Evolutionary conservation across 2,888 invertebrate species (phyloP).

Genomic region (Schizotus pectinicornis): DNA sequence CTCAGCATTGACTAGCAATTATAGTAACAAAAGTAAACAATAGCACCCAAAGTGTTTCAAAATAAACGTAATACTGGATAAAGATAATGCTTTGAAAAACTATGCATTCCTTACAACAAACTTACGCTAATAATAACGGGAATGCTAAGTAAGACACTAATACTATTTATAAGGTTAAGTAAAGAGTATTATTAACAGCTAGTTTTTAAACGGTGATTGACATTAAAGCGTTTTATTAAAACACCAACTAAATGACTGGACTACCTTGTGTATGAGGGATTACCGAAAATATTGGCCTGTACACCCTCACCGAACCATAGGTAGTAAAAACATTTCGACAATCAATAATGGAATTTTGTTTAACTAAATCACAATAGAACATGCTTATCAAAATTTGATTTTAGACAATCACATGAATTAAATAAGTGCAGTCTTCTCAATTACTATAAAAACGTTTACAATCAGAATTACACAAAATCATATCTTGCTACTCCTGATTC

Average conservation of each 20-base stretch:
- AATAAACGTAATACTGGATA: too few relatives aligned
- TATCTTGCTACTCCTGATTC: constrained; percentile 34
- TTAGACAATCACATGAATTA: background rate
- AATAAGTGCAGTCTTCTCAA: background rate
- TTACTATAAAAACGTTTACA: background rate
- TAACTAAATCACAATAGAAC: constrained; percentile 18
- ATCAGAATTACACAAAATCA: constrained; percentile 1
- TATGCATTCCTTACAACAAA: too few relatives aligned
- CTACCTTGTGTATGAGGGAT: too few relatives aligned
- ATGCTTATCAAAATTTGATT: constrained; percentile 4
- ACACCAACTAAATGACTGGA: too few relatives aligned
- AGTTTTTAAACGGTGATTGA: too few relatives aligned
- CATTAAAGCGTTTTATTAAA: too few relatives aligned
- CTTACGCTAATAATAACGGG: too few relatives aligned
- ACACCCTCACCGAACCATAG: background rate
- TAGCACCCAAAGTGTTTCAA: background rate
- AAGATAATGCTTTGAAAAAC: too few relatives aligned
- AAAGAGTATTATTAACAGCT: too few relatives aligned
- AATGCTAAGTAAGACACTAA: too few relatives aligned
- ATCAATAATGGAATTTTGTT: constrained; percentile 13
- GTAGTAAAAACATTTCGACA: constrained; percentile 14
- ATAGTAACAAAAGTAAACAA: constrained; percentile 9
- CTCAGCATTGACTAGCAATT: constrained; percentile 18
- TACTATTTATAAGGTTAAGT: too few relatives aligned
- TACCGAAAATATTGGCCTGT: too few relatives aligned